Percentiles rank a stretch among this genome's conserved stretches.
Evolutionary conservation across 2,113 vertebrate genomes (phyloP).

Genomic region (Gallinago jamesoni): DNA sequence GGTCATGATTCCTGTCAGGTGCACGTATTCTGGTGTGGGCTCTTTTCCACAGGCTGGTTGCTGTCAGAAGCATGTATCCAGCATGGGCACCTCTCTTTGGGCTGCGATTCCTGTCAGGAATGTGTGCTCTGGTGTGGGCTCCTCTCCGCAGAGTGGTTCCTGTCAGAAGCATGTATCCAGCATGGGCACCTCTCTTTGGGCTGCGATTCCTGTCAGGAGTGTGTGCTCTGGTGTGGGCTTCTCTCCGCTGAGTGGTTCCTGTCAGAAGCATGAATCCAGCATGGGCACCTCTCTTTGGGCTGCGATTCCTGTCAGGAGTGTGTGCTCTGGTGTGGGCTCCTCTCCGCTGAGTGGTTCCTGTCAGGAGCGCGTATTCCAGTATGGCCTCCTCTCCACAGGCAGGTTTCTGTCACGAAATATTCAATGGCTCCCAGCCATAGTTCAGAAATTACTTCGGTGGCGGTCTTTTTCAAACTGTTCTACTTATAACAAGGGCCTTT

Average conservation of each 20-base stretch:
- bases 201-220: not conserved
- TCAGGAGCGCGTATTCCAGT: not conserved
- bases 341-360: not conserved
- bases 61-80: not conserved
- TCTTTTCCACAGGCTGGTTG: not conserved
- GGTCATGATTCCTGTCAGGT: too few species aligned
- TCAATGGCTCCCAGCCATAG: not conserved
- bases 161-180: not conserved
- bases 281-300: too few species aligned
- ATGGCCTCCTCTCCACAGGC: not conserved
- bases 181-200: too few species aligned
- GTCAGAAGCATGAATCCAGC: not conserved
- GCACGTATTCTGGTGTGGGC: not conserved
- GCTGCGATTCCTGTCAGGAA: not conserved
- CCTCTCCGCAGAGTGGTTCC: not conserved
- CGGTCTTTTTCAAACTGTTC: not conserved
- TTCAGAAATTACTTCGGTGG: not conserved
- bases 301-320: not conserved
- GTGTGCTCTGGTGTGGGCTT: too few species aligned
- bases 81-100: too few species aligned
- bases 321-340: rapidly evolving
- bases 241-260: not conserved
- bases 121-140: too few species aligned
- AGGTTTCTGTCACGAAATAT: rapidly evolving
- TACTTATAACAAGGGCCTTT: not conserved